Base-by-base conservation (phyloP, 2,113 vertebrate species). In the Solea senegalensis region DNA sequence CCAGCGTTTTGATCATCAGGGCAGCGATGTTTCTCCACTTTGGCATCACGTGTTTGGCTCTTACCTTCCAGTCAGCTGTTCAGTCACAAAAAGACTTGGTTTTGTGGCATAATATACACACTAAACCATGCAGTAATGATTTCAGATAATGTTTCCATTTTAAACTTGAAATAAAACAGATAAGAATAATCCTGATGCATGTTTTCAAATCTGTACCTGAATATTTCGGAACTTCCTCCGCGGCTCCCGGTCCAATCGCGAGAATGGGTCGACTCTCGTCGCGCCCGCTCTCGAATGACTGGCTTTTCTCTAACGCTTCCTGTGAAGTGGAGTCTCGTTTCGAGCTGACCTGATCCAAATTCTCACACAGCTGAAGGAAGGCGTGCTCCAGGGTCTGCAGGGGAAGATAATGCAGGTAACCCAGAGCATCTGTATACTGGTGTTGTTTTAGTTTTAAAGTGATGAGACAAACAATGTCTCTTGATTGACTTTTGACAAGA, bases 351-450 rank as follows among this genome's bases (percentile, higher is more conserved):
- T 89, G 92, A 80, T 95, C 93, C 0, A 86, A 92, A 0, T 83
- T 76, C 88, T 93, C 83, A 62, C 94, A 95, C 65, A 95, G 90
- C 79, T 91, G 92, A 60, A 95, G 90, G 86, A 95, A 95, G 26
- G 92, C 93, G 8, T 84, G 87, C 82, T 95, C 94, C 82, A 95
- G 83, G 5, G 93, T 94, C 94, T 95, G 84, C 0, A 58, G 44
- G 0, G 26, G 10, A 3, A 7, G 28, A 15, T 46, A 12, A 46
- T 46, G 44, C 9, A 45, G 44, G 11, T 45, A 4, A 12, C 3
- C 2, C 44, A 45, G 2, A 8, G 11, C 2, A 2, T 12, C 11
- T 3, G 44, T 45, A 10, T 3, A 45, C 44, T 10, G 11, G 9
- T 10, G 8, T 45, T 45, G 8, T 45, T 9, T 45, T 45, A 10